phyloP scores from a whole-genome alignment of 1,140 invertebrate genomes.

The Drosophila nasuta region DNA sequence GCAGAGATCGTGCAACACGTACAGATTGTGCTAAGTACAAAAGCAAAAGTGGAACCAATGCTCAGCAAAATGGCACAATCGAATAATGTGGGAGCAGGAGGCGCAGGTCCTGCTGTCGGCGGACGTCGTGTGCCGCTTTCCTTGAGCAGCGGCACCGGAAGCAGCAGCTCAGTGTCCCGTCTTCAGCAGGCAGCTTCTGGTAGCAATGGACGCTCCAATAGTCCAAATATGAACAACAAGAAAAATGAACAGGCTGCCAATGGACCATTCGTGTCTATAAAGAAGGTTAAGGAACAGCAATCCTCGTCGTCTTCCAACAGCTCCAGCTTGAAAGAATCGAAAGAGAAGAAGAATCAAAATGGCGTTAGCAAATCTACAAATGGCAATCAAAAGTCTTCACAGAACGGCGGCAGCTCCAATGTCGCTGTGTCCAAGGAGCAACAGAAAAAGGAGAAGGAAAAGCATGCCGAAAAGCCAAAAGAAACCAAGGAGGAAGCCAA shows the following conservation, averaged over 20 bases:
- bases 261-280: constrained; percentile 44
- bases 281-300: constrained; percentile 32
- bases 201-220: constrained; percentile 62
- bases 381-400: constrained; percentile 59
- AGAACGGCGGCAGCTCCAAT: constrained; percentile 58
- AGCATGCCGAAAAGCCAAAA: constrained; percentile 27
- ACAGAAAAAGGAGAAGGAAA: constrained; percentile 62
- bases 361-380: constrained; percentile 55
- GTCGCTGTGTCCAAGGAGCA: constrained; percentile 45
- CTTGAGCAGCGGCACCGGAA: constrained; percentile 37
- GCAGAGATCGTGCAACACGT: constrained; percentile 58
- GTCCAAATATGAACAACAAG: constrained; percentile 56
- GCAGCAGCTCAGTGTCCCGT: constrained; percentile 39
- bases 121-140: constrained; percentile 70
- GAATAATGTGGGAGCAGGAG: constrained; percentile 48
- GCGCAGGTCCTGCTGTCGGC: constrained; percentile 24
- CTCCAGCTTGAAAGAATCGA: constrained; percentile 22
- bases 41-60: constrained; percentile 44
- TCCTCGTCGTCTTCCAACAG: constrained; percentile 12
- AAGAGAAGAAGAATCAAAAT: constrained; percentile 69
- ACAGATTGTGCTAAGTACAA: background rate
- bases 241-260: constrained; percentile 21
- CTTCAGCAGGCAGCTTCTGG: constrained; percentile 47
- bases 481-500: constrained; percentile 30
- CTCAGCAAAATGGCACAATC: constrained; percentile 76